A percentile compares a stretch with the other conserved stretches of the same genome.
Conservation (phyloP, 2,888 invertebrate species). For the Parochlus steinenii region DNA sequence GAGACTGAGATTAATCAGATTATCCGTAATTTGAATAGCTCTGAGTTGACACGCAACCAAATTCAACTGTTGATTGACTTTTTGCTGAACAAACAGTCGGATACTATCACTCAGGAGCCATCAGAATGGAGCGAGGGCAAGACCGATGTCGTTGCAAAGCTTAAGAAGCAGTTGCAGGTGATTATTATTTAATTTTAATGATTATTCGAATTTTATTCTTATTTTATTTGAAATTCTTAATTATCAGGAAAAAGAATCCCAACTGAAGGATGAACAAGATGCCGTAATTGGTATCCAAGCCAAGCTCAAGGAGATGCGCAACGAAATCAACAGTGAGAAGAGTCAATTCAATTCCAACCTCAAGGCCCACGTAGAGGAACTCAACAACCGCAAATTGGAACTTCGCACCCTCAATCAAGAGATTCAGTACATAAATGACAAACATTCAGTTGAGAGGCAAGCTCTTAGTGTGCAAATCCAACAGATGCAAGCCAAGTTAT, state of each 20-base stretch:
- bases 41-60: slow-evolving; percentile 70
- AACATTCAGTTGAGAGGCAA: slow-evolving; percentile 24
- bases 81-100: slow-evolving; percentile 75
- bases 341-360: slow-evolving; percentile 23
- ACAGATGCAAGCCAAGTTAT: slow-evolving; percentile 25
- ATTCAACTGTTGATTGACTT: slow-evolving; percentile 80
- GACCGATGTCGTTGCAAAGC: slow-evolving; percentile 66
- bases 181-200: background rate
- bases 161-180: slow-evolving; percentile 66
- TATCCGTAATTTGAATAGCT: slow-evolving; percentile 58
- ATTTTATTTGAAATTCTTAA: background rate
- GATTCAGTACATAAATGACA: slow-evolving; percentile 24
- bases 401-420: slow-evolving; percentile 23
- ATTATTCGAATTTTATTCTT: background rate
- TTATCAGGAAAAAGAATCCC: slow-evolving; percentile 55
- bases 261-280: slow-evolving; percentile 55
- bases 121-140: slow-evolving; percentile 79
- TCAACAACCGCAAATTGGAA: slow-evolving; percentile 23
- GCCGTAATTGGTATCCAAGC: slow-evolving; percentile 57
- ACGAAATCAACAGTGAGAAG: slow-evolving; percentile 27
- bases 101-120: slow-evolving; percentile 48
- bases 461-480: slow-evolving; percentile 12
- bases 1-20: slow-evolving; percentile 51
- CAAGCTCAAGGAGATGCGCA: slow-evolving; percentile 63
- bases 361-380: slow-evolving; percentile 24